Evolutionary conservation across 2,113 vertebrate genomes (phyloP), one percentile per base, ranked within the genome.

Genomic region (Silurus meridionalis): DNA sequence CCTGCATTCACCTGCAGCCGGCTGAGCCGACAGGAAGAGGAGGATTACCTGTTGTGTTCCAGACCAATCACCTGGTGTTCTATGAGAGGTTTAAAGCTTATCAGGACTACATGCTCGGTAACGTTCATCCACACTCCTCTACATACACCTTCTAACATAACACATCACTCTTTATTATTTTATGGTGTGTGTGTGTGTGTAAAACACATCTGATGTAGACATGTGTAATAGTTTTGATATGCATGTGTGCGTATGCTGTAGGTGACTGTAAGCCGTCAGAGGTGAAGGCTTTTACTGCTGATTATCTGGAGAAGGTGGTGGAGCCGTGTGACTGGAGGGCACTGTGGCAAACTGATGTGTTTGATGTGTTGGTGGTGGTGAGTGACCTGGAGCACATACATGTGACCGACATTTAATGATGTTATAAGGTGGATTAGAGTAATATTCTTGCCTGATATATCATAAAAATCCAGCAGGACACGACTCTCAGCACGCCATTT

Each of bases 211-310:
- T 37, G 37, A 37, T 37, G 37, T 37, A 37, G 37, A 3, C 37
- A 37, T 37, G 23, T 17, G 48, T 52, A 46, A 60, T n/a, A n/a
- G 80, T 0, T 63, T 1, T 64, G 57, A 13, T 87, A 37, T 37
- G 37, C 37, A 37, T 37, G 37, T 37, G 37, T 37, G 19, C 82
- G 57, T 86, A 19, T 19, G 78, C 86, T 92, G 87, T 75, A 99
- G 98, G 97, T 87, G 97, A 99, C 90, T 97, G 97, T 91, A 99
- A 97, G 83, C 96, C 96, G 37, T 98, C 97, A 2, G 98, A 99
- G 89, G 97, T 97, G 58, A 95, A 94, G 86, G 92, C 93, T 78
- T 99, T 98, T 91, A 96, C 92, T 63, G 94, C 96, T n/a, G 97
- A 98, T 87, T 99, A 99, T 91, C 93, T 99, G 92, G 97, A 96